Evolutionary conservation across 2,888 invertebrate species (phyloP).

Genomic region (Agrotis clavis): DNA sequence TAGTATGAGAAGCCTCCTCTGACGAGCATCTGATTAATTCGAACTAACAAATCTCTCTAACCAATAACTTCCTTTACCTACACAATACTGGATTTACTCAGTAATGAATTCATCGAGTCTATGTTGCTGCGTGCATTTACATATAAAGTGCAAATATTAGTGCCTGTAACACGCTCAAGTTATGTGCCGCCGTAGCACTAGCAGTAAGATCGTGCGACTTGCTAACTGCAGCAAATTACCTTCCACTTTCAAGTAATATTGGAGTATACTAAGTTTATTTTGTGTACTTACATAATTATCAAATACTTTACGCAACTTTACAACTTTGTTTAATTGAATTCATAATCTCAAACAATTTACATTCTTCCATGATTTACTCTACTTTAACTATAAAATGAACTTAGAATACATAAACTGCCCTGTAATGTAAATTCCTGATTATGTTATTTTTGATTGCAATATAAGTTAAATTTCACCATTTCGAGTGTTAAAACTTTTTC

Average conservation of each 20-base stretch:
- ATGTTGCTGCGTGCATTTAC: slow-evolving; percentile 26
- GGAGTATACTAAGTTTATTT: neutral
- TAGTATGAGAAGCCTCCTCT: neutral
- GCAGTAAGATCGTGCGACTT: slow-evolving; percentile 6
- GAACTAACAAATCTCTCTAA: neutral
- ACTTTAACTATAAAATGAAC: neutral
- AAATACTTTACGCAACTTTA: neutral
- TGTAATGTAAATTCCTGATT: too few species aligned
- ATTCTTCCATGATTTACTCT: neutral
- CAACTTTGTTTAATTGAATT: neutral
- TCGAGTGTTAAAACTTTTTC: too few species aligned
- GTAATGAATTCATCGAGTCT: slow-evolving; percentile 44
- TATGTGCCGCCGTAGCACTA: slow-evolving; percentile 1
- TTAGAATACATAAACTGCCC: too few species aligned
- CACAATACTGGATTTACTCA: too few species aligned
- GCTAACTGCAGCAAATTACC: slow-evolving; percentile 22
- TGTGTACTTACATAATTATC: too few species aligned
- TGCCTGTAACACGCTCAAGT: slow-evolving; percentile 31
- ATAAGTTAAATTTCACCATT: too few species aligned
- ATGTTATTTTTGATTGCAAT: too few species aligned
- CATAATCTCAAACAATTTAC: neutral
- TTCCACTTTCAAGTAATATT: slow-evolving; percentile 14
- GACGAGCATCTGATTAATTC: too few species aligned
- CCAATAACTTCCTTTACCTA: slow-evolving; percentile 1
- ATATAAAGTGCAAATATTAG: slow-evolving; percentile 47